Evolutionary conservation across 92 coral and sea anemone species (phyloP).

Genomic region (Phenganax marumi): DNA sequence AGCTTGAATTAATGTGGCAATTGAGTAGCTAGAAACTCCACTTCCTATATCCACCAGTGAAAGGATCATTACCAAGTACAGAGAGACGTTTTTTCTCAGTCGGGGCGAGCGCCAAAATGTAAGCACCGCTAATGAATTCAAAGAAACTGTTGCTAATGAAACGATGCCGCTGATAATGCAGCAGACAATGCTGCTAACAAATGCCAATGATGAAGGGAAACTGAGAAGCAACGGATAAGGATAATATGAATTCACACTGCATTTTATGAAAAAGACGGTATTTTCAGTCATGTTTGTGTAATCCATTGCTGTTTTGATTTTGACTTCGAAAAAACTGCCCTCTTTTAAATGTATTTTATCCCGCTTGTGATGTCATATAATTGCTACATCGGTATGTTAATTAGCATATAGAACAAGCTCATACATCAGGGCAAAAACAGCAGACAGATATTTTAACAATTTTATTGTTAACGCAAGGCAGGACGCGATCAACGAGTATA

Average conservation of each 20-base stretch:
- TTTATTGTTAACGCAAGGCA: too few relatives aligned
- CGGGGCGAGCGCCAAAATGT: conserved; percentile 9
- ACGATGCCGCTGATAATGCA: background rate
- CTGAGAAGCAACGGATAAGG: background rate
- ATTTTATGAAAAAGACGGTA: background rate
- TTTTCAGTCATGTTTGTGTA: background rate
- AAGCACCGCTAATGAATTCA: background rate
- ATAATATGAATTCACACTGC: background rate
- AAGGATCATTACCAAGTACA: conserved; percentile 14
- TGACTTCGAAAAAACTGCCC: background rate
- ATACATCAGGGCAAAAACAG: too few relatives aligned
- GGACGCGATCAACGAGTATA: too few relatives aligned
- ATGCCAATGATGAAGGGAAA: background rate
- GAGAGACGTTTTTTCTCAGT: background rate
- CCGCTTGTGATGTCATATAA: too few relatives aligned
- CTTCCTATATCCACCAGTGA: conserved; percentile 7
- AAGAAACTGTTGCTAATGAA: background rate
- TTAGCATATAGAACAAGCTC: too few relatives aligned
- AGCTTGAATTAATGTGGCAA: background rate
- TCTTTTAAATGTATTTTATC: too few relatives aligned
- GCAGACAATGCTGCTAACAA: background rate
- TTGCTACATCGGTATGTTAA: too few relatives aligned
- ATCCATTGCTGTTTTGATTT: background rate
- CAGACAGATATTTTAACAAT: too few relatives aligned
- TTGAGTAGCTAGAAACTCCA: background rate